These are phyloP conservation scores for Hemiprocne comata DNA, from an alignment of 2,113 vertebrate genomes.

Conservation along the genomic window DNA sequence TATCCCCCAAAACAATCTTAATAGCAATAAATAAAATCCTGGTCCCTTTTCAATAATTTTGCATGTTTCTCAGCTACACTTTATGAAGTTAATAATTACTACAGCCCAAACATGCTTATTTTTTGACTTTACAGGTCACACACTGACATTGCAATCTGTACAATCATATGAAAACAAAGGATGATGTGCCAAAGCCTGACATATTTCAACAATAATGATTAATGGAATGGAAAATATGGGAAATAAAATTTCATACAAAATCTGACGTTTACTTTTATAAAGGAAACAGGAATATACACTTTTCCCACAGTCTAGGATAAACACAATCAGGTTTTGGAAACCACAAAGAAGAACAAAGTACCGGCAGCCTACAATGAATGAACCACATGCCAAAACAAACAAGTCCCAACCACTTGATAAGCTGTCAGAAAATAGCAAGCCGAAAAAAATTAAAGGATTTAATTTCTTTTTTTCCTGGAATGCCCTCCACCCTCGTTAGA, in stretches of 20 bases:
- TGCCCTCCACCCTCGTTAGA: slow-evolving; percentile 67
- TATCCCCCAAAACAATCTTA: not conserved
- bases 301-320: slow-evolving; percentile 75
- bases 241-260: slow-evolving; percentile 78
- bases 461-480: slow-evolving; percentile 72
- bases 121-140: slow-evolving; percentile 58
- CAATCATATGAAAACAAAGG: slow-evolving; percentile 68
- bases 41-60: not conserved
- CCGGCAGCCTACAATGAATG: slow-evolving; percentile 63
- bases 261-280: slow-evolving; percentile 74
- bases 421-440: slow-evolving; percentile 71
- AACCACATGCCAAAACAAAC: slow-evolving; percentile 74
- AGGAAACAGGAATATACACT: slow-evolving; percentile 76
- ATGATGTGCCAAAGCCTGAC: slow-evolving; percentile 64
- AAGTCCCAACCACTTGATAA: slow-evolving; percentile 68
- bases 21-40: slow-evolving; percentile 2
- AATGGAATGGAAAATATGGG: slow-evolving; percentile 73
- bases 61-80: not conserved
- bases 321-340: slow-evolving; percentile 74
- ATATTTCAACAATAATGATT: slow-evolving; percentile 71
- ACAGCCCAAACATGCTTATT: slow-evolving; percentile 12
- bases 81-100: slow-evolving; percentile 43
- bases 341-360: slow-evolving; percentile 74
- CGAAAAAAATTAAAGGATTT: slow-evolving; percentile 68
- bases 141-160: slow-evolving; percentile 64